Base-by-base conservation (phyloP, 35 echinoderm and acorn worm species). In the Ophiothrix spiculata region DNA sequence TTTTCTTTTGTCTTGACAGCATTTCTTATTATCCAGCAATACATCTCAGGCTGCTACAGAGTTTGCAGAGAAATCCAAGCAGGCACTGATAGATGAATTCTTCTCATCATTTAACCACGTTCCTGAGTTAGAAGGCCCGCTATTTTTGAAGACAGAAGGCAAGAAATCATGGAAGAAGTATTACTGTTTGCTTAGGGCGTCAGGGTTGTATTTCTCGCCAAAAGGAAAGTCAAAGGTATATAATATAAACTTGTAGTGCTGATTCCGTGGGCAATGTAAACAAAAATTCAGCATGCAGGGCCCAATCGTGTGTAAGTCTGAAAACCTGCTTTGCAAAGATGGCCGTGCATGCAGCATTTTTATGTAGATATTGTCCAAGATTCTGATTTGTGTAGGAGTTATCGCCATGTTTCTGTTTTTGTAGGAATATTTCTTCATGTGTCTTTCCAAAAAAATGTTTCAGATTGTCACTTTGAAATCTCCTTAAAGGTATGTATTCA, bases 191-290 rank as follows among this genome's bases (percentile, higher is more conserved):
- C 16, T 4, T 15, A 15, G 29, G 17, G 16, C 17, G 60, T 93
- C 91, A 37, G 95, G 95, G 39, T 63, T 99, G 10, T 99, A 99
- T 54, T 99, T 91, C 91, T 94, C 85, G 28, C 96, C 92, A 33
- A 94, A 99, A 84, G 92, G 96, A 76, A 99, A 99, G 76, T 99
- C 96, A 21, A 99, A 99, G 89, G 96, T 94, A 39, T 45, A 75
- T 17, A 81, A 49, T 6, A 49, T 49, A n/a, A n/a, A n/a, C n/a
- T n/a, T n/a, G n/a, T n/a, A n/a, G n/a, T n/a, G n/a, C n/a, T n/a
- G n/a, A n/a, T n/a, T n/a, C n/a, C n/a, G n/a, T n/a, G n/a, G n/a
- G n/a, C n/a, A n/a, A n/a, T n/a, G n/a, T n/a, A n/a, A n/a, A n/a
- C n/a, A n/a, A n/a, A n/a, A n/a, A n/a, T n/a, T n/a, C n/a, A n/a